Evolutionary conservation across 2,888 invertebrate species (phyloP).

Genomic region (Clepsis dumicolana): DNA sequence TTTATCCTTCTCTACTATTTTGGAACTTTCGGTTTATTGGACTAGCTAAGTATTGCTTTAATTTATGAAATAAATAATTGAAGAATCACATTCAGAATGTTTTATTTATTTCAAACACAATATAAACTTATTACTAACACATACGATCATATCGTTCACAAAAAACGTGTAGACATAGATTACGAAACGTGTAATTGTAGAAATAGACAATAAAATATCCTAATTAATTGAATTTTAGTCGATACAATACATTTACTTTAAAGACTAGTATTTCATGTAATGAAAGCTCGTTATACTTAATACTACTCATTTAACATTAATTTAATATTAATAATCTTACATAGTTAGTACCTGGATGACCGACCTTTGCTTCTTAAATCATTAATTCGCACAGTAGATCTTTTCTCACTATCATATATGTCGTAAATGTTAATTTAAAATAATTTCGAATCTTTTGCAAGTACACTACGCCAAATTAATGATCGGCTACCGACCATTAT

Average conservation of each 20-base stretch:
- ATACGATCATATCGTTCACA: constrained; percentile 9
- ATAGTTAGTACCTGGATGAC: neutral
- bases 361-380: neutral
- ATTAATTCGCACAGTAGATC: neutral
- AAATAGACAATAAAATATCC: neutral
- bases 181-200: neutral
- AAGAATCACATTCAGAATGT: neutral
- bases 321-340: neutral
- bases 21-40: too few relatives aligned
- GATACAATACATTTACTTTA: constrained; percentile 18
- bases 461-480: too few relatives aligned
- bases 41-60: too few relatives aligned
- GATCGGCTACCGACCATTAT: too few relatives aligned
- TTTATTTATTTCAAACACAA: constrained; percentile 25
- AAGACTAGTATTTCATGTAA: constrained; percentile 24
- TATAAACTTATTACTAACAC: constrained; percentile 3
- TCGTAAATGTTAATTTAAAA: neutral
- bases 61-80: neutral
- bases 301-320: neutral
- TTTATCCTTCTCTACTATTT: too few relatives aligned
- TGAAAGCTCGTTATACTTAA: constrained; percentile 9
- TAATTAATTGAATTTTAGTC: neutral
- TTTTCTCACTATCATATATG: neutral
- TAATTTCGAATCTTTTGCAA: too few relatives aligned
- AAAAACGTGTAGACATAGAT: neutral